phyloP scores from a whole-genome alignment of 1,140 invertebrate species.

The Drosophila orosa region DNA sequence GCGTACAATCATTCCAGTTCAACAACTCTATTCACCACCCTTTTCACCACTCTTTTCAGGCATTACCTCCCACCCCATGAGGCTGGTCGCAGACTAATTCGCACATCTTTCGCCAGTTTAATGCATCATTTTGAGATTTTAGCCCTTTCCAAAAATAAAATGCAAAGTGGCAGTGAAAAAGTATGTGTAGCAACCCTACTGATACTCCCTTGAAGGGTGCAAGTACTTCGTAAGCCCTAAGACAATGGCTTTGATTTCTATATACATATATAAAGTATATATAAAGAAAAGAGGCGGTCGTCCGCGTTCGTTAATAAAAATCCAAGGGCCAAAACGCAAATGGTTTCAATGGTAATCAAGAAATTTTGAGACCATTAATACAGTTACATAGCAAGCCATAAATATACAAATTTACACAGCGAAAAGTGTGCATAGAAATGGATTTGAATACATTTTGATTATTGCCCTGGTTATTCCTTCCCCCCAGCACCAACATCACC shows the following conservation, averaged over 20 bases:
- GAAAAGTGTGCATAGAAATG: slow-evolving; percentile 26
- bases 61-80: slow-evolving; percentile 19
- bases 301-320: slow-evolving; percentile 45
- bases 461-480: slow-evolving; percentile 65
- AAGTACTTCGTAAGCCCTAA: slow-evolving; percentile 30
- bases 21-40: slow-evolving; percentile 36
- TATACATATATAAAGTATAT: slow-evolving; percentile 5
- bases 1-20: slow-evolving; percentile 39
- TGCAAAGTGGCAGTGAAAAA: slow-evolving; percentile 28
- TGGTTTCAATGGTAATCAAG: slow-evolving; percentile 47
- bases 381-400: slow-evolving; percentile 47
- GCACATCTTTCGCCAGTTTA: slow-evolving; percentile 54
- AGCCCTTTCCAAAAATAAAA: slow-evolving; percentile 12
- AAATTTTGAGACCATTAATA: slow-evolving; percentile 47
- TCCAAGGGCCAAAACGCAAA: slow-evolving; percentile 42
- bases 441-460: slow-evolving; percentile 59
- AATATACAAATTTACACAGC: slow-evolving; percentile 44
- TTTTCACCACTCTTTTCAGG: background rate
- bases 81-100: slow-evolving; percentile 40
- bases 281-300: slow-evolving; percentile 14
- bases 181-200: slow-evolving; percentile 19
- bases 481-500: slow-evolving; percentile 8
- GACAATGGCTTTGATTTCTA: slow-evolving; percentile 43
- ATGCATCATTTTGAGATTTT: slow-evolving; percentile 39
- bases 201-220: slow-evolving; percentile 9